phyloP scores from a whole-genome alignment of 1,140 invertebrate species.

The Chlorops oryzae region DNA sequence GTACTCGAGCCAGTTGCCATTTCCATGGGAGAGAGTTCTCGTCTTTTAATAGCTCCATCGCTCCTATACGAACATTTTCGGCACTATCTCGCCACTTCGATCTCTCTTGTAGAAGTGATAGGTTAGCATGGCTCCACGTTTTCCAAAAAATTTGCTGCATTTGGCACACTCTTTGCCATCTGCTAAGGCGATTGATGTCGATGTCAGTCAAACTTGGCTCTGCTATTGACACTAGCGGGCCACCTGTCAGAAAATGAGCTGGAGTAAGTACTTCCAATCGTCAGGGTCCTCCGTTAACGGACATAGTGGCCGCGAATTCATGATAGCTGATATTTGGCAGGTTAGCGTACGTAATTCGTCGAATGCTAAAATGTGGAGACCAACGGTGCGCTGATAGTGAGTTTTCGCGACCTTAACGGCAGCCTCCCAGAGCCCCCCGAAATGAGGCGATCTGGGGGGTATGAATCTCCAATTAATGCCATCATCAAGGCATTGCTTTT shows the following conservation, averaged over 20 bases:
- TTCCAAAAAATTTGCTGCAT: background rate
- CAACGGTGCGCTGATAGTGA: too few species aligned
- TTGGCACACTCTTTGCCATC: background rate
- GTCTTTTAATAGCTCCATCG: conserved; percentile 21
- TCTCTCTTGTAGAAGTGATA: background rate
- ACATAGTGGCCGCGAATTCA: background rate
- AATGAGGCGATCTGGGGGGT: too few species aligned
- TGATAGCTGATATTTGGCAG: background rate
- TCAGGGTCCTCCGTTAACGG: background rate
- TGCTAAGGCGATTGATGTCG: background rate
- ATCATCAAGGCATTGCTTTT: too few species aligned
- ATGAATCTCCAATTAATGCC: too few species aligned
- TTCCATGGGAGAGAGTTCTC: conserved; percentile 16
- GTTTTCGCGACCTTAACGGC: background rate
- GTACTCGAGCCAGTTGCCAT: conserved; percentile 18
- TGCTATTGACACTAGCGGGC: background rate
- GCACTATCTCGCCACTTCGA: background rate
- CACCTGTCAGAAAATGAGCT: background rate
- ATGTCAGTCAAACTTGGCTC: background rate
- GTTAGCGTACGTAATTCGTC: background rate
- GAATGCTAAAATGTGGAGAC: background rate
- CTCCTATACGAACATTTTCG: conserved; percentile 10
- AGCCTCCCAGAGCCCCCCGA: background rate
- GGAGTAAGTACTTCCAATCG: background rate
- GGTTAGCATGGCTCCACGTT: background rate